phyloP scores from a whole-genome alignment of 2,888 invertebrate species.

The Panopea generosa region DNA sequence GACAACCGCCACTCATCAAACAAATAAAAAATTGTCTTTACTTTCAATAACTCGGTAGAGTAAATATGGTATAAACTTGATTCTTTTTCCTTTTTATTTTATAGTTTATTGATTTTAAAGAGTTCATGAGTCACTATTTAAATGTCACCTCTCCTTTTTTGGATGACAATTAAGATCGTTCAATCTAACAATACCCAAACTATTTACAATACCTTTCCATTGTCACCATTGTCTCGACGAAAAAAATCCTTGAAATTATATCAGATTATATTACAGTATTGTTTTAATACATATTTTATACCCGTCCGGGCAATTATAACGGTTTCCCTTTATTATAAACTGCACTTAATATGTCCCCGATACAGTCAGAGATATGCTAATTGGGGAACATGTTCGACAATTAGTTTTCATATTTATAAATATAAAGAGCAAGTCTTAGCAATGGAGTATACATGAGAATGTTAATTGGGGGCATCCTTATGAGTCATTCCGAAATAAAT shows the following conservation, averaged over 20 bases:
- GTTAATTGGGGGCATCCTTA: conserved; percentile 41
- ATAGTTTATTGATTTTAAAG: no score
- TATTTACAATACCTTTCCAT: conserved; percentile 5
- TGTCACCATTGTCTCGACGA: conserved; percentile 25
- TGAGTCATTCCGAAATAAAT: conserved; percentile 41
- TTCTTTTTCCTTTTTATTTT: no score
- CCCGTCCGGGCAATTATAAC: conserved; percentile 18
- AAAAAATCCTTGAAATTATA: conserved; percentile 50
- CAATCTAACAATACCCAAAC: conserved; percentile 28
- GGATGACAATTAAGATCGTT: conserved; percentile 16
- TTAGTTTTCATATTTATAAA: no score
- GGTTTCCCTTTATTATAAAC: no score
- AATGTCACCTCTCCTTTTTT: conserved; percentile 6
- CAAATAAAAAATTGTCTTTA: no score
- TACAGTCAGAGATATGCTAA: conserved; percentile 38
- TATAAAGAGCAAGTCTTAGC: background rate
- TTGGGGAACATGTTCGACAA: background rate
- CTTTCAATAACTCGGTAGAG: no score
- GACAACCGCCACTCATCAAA: no score
- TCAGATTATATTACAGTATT: conserved; percentile 53
- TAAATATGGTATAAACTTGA: no score
- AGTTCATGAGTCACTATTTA: conserved; percentile 20
- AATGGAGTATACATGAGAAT: conserved; percentile 28
- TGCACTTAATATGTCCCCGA: no score
- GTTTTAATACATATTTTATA: conserved; percentile 63